These are phyloP conservation scores for Escarpia spicata DNA, from an alignment of 2,888 invertebrate species.

Conservation along the genomic window DNA sequence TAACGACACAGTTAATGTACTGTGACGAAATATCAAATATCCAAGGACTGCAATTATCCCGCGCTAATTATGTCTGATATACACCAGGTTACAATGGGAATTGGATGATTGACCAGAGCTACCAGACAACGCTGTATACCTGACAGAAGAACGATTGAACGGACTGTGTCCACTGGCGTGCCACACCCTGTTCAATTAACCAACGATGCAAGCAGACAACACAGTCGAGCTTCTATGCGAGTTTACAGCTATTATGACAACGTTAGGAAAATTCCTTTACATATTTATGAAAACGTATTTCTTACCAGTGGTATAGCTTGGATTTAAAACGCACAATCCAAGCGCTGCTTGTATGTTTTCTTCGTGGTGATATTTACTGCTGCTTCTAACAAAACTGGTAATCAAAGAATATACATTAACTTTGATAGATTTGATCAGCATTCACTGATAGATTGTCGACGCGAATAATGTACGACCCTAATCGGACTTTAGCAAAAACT, in stretches of 20 bases:
- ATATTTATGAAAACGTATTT: background rate
- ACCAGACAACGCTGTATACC: background rate
- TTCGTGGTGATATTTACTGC: background rate
- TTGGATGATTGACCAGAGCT: background rate
- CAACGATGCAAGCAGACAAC: background rate
- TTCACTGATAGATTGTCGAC: background rate
- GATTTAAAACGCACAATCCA: background rate
- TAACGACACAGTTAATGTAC: too few species aligned
- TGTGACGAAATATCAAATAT: background rate
- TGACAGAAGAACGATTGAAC: too few species aligned
- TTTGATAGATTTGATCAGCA: background rate
- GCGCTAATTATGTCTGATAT: background rate
- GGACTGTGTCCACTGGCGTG: too few species aligned
- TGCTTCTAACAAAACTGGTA: background rate
- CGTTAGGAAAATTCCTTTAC: background rate
- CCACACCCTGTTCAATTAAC: background rate
- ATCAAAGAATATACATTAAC: background rate
- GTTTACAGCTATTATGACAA: background rate
- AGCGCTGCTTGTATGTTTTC: background rate
- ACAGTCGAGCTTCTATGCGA: background rate
- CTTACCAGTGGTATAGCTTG: background rate
- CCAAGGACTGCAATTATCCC: background rate
- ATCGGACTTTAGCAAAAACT: background rate
- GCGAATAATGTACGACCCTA: background rate
- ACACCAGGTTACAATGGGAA: background rate